Conservation (phyloP, 2,888 invertebrate species). For the Hipparchia semele region DNA sequence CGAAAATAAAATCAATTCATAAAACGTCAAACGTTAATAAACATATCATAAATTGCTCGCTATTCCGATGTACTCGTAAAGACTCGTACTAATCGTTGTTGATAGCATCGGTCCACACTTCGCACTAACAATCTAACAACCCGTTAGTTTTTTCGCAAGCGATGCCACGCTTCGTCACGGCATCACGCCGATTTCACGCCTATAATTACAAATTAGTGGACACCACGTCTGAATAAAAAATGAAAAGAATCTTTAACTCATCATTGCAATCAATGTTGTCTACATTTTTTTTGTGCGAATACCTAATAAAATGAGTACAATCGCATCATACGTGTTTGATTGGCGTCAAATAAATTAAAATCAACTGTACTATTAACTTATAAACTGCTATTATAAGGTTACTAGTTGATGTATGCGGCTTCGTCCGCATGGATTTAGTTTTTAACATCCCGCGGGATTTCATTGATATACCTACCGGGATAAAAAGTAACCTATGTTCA, state of each 20-base stretch:
- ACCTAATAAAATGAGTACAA: slow-evolving; percentile 8
- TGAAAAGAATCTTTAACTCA: slow-evolving; percentile 32
- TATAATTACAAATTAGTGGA: slow-evolving; percentile 66
- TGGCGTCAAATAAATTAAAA: slow-evolving; percentile 3
- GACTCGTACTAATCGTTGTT: slow-evolving; percentile 48
- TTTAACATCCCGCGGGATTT: too few relatives aligned
- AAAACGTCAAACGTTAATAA: not conserved
- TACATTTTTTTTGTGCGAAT: slow-evolving; percentile 22
- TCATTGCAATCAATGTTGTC: slow-evolving; percentile 31
- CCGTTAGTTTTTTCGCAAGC: slow-evolving; percentile 75
- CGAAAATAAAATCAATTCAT: not conserved
- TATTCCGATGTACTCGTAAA: slow-evolving; percentile 39
- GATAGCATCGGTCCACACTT: slow-evolving; percentile 51
- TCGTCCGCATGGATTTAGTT: too few relatives aligned
- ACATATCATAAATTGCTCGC: too few relatives aligned
- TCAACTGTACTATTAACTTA: not conserved
- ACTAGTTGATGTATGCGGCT: too few relatives aligned
- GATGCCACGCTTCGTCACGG: slow-evolving; percentile 57
- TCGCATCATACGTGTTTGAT: not conserved
- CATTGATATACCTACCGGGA: too few relatives aligned
- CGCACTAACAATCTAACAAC: slow-evolving; percentile 52
- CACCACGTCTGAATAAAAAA: slow-evolving; percentile 38
- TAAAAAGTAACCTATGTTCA: too few relatives aligned
- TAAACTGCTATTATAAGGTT: too few relatives aligned
- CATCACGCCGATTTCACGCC: slow-evolving; percentile 66